phyloP scores from a whole-genome alignment of 2,888 invertebrate genomes.

The Unio pictorum region DNA sequence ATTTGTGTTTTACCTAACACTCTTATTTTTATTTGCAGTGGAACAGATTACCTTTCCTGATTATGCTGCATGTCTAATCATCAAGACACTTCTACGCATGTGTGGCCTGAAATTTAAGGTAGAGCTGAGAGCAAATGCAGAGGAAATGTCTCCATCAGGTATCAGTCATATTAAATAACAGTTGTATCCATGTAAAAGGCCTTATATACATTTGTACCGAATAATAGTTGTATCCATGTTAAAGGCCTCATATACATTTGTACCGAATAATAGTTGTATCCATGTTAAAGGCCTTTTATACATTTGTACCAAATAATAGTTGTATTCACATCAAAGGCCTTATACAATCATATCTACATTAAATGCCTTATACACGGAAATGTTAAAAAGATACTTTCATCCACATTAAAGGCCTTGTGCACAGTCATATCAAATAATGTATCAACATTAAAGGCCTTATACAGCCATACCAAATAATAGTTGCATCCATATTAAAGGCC shows the following conservation, averaged over 20 bases:
- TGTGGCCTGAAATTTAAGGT: constrained; percentile 87
- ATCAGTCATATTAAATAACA: constrained; percentile 23
- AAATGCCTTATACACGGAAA: too few relatives aligned
- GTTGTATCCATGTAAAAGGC: neutral
- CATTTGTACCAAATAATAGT: neutral
- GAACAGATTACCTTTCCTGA: constrained; percentile 95
- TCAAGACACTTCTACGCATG: constrained; percentile 95
- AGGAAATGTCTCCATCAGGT: constrained; percentile 94
- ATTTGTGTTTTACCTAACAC: neutral
- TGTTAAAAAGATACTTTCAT: too few relatives aligned
- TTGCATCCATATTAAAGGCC: too few relatives aligned
- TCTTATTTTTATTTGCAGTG: constrained; percentile 72
- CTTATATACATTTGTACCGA: neutral
- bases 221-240: too few relatives aligned
- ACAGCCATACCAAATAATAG: too few relatives aligned
- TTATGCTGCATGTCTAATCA: constrained; percentile 92
- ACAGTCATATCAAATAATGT: too few relatives aligned
- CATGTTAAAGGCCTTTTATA: neutral
- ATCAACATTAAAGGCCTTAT: neutral
- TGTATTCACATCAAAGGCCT: neutral
- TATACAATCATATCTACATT: neutral
- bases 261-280: neutral
- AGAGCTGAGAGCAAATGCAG: constrained; percentile 90
- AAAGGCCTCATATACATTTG: too few relatives aligned
- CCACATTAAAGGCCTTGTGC: too few relatives aligned